Percentiles rank a stretch among this genome's conserved stretches.
Evolutionary conservation across 2,113 vertebrate genomes (phyloP).

Genomic region (Sceloporus undulatus): DNA sequence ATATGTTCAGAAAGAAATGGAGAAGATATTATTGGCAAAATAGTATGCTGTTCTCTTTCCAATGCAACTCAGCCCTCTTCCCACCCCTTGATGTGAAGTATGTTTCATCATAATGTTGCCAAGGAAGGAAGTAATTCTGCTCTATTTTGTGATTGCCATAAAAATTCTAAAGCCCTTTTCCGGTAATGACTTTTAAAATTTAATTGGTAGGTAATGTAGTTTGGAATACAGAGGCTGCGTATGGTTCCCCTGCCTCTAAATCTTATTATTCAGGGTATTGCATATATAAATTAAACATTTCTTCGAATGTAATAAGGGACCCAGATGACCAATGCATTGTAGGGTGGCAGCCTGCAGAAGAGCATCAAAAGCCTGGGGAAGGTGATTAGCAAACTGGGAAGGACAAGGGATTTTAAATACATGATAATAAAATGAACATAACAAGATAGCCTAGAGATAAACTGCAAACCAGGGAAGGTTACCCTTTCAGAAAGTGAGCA

Average conservation of each 20-base stretch:
- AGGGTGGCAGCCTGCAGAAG: not conserved
- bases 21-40: not conserved
- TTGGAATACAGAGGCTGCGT: not conserved
- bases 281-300: not conserved
- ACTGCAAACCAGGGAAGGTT: constrained; percentile 12
- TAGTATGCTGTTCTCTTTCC: not conserved
- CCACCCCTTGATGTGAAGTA: not conserved
- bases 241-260: too few relatives aligned
- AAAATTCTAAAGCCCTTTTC: not conserved
- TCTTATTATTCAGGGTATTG: not conserved
- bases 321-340: not conserved
- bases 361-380: not conserved
- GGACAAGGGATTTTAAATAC: not conserved
- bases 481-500: constrained; percentile 17
- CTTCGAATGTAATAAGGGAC: not conserved
- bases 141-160: not conserved
- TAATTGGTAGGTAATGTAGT: not conserved
- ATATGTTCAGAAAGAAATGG: too few relatives aligned
- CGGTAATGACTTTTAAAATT: not conserved
- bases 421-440: constrained; percentile 5
- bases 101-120: not conserved
- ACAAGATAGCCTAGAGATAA: constrained; percentile 8
- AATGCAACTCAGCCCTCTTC: not conserved
- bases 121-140: not conserved
- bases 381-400: constrained; percentile 17